phyloP scores from a whole-genome alignment of 2,888 invertebrate species.

The Epistrophe eligans region DNA sequence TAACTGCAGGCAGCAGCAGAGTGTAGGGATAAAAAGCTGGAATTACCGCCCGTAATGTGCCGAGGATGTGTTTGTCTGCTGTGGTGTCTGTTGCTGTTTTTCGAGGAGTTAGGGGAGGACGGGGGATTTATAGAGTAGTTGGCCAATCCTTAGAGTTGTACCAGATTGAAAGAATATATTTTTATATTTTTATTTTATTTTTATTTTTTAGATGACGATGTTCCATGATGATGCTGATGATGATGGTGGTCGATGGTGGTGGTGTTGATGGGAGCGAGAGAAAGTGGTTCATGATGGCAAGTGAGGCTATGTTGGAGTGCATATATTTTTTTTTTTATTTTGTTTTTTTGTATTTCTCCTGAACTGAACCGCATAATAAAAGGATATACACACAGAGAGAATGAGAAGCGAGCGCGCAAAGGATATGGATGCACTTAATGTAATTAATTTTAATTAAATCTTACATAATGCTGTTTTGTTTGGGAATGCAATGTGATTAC shows the following conservation, averaged over 20 bases:
- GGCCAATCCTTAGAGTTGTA: conserved; percentile 68
- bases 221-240: conserved; percentile 35
- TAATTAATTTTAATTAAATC: conserved; percentile 77
- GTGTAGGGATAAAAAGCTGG: conserved; percentile 59
- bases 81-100: conserved; percentile 47
- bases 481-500: conserved; percentile 72
- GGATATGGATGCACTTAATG: conserved; percentile 76
- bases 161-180: conserved; percentile 59
- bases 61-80: conserved; percentile 55
- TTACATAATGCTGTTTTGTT: conserved; percentile 76
- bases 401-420: conserved; percentile 33
- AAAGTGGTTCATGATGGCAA: conserved; percentile 25
- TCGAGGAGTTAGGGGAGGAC: neutral
- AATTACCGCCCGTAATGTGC: conserved; percentile 59
- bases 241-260: conserved; percentile 22
- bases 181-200: conserved; percentile 10
- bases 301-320: conserved; percentile 35
- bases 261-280: neutral
- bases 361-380: conserved; percentile 71
- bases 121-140: conserved; percentile 39
- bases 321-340: conserved; percentile 56
- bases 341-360: conserved; percentile 50
- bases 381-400: conserved; percentile 48
- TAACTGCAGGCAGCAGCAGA: neutral
- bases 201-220: conserved; percentile 45